phyloP scores from a whole-genome alignment of 2,888 invertebrate genomes.

The Microplitis deprimator region DNA sequence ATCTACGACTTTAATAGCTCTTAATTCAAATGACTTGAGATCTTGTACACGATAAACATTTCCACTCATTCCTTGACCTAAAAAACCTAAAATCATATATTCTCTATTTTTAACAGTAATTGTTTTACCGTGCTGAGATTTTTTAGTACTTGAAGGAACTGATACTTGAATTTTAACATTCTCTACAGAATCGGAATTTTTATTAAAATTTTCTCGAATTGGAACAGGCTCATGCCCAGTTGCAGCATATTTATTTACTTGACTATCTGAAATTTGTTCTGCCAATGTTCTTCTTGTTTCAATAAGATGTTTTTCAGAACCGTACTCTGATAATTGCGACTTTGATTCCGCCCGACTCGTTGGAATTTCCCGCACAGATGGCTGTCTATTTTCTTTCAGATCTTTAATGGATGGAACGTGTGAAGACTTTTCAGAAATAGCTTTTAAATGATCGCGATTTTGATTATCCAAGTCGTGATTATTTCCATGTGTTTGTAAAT shows the following conservation, averaged over 20 bases:
- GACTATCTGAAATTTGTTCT: background rate
- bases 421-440: constrained; percentile 2
- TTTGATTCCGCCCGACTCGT: background rate
- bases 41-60: constrained; percentile 84
- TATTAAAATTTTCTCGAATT: background rate
- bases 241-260: background rate
- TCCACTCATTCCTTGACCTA: constrained; percentile 93
- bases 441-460: background rate
- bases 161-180: constrained; percentile 54
- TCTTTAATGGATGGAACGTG: constrained; percentile 12
- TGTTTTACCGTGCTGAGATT: constrained; percentile 66
- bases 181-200: constrained; percentile 7
- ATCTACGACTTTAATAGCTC: constrained; percentile 89
- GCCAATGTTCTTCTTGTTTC: background rate
- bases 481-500: constrained; percentile 32
- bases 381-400: constrained; percentile 5
- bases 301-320: background rate
- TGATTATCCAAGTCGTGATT: constrained; percentile 36
- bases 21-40: constrained; percentile 76
- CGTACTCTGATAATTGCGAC: background rate
- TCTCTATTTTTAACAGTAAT: constrained; percentile 80
- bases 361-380: background rate
- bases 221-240: background rate
- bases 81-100: constrained; percentile 81
- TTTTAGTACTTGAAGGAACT: constrained; percentile 47